Conservation (phyloP, 2,113 vertebrate species). For the Zapornia atra region DNA sequence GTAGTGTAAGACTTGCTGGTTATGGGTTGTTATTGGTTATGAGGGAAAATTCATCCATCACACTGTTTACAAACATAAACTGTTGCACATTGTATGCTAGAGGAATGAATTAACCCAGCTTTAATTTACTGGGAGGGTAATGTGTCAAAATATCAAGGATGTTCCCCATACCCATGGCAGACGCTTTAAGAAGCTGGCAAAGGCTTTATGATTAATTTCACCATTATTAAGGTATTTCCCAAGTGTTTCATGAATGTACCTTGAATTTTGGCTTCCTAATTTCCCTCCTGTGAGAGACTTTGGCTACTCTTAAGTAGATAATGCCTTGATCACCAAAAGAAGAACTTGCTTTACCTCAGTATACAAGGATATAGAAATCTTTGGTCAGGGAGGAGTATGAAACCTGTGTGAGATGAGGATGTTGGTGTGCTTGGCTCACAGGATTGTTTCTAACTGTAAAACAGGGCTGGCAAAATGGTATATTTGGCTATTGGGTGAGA, state of each 20-base stretch:
- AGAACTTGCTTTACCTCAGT: not conserved
- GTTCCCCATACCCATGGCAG: not conserved
- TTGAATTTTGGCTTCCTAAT: not conserved
- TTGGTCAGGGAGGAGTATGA: not conserved
- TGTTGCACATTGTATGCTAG: not conserved
- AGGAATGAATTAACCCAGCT: rapidly evolving
- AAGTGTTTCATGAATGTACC: not conserved
- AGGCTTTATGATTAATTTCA: not conserved
- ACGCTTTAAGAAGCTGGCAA: not conserved
- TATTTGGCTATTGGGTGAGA: not conserved
- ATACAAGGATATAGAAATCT: rapidly evolving
- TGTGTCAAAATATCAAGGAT: not conserved
- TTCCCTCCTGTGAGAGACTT: not conserved
- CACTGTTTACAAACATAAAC: not conserved
- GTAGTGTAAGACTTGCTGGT: not conserved
- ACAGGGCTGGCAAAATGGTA: not conserved
- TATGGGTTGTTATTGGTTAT: not conserved
- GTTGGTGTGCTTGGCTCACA: not conserved
- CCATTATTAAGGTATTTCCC: not conserved
- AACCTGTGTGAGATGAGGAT: not conserved
- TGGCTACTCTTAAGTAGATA: not conserved
- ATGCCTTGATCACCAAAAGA: not conserved
- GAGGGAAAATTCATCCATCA: not conserved
- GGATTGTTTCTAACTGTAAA: not conserved
- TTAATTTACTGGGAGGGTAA: not conserved